phyloP scores from a whole-genome alignment of 2,888 invertebrate species.

The Actias luna region DNA sequence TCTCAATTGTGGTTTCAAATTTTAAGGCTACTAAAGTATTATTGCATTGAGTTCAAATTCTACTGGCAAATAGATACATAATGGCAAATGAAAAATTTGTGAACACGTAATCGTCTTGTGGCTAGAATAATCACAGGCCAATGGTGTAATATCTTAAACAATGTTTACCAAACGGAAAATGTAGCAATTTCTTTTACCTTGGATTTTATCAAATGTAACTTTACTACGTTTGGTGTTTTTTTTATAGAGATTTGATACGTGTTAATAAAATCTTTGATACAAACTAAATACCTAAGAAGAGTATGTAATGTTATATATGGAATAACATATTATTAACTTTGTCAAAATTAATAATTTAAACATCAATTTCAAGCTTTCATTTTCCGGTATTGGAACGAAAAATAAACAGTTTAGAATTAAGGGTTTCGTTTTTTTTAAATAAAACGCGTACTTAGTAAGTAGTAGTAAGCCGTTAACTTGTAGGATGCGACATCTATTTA shows the following conservation, averaged over 20 bases:
- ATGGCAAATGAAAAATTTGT: slow-evolving; percentile 21
- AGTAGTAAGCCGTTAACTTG: too few species aligned
- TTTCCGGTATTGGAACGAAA: too few species aligned
- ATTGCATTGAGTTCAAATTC: slow-evolving; percentile 40
- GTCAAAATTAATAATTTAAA: too few species aligned
- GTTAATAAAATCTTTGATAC: background rate
- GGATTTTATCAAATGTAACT: background rate
- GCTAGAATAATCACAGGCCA: slow-evolving; percentile 63
- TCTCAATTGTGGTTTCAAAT: slow-evolving; percentile 21
- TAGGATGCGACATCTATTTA: too few species aligned
- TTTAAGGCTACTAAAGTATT: slow-evolving; percentile 9
- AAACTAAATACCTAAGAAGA: background rate
- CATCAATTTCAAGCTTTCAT: too few species aligned
- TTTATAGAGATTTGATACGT: background rate
- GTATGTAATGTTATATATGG: too few species aligned
- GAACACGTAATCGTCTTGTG: slow-evolving; percentile 57
- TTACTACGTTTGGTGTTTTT: background rate
- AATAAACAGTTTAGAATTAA: too few species aligned
- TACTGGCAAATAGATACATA: slow-evolving; percentile 29
- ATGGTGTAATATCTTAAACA: slow-evolving; percentile 51
- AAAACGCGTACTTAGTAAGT: too few species aligned
- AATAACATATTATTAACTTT: too few species aligned
- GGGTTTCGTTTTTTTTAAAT: too few species aligned
- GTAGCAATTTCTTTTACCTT: background rate
- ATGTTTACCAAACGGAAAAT: background rate